A percentile compares a stretch with the other conserved stretches of the same genome.
phyloP scores from a whole-genome alignment of 2,113 vertebrate genomes.

The Leuciscus idus region DNA sequence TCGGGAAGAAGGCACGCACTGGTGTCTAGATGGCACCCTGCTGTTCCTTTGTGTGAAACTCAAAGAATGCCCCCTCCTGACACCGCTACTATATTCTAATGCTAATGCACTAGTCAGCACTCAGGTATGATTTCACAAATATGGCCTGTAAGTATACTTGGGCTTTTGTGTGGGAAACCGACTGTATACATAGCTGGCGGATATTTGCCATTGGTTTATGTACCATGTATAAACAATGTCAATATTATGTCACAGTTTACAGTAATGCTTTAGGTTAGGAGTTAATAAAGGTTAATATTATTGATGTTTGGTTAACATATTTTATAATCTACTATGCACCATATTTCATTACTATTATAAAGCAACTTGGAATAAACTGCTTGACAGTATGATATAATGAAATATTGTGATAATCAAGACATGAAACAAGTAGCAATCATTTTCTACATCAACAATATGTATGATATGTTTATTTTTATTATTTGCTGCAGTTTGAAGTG shows the following conservation, averaged over 20 bases:
- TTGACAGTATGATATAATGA: constrained; percentile 1
- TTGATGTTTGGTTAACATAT: background rate
- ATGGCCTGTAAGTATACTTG: background rate
- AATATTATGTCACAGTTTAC: background rate
- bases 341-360: constrained; percentile 6
- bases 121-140: constrained; percentile 46
- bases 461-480: background rate
- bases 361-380: background rate
- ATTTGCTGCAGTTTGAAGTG: background rate
- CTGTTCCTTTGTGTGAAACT: constrained; percentile 49
- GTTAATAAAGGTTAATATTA: background rate
- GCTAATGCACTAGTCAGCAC: constrained; percentile 43
- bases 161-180: background rate
- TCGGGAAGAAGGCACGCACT: constrained; percentile 41
- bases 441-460: background rate
- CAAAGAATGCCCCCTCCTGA: constrained; percentile 42
- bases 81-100: constrained; percentile 52
- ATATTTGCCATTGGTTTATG: constrained; percentile 2
- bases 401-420: constrained; percentile 8
- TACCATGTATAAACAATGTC: background rate
- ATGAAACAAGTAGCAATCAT: constrained; percentile 12
- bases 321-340: background rate
- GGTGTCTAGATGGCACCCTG: constrained; percentile 35
- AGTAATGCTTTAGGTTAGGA: background rate
- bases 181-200: background rate